Evolutionary conservation across 2,797 vertebrate genomes (phyloP).

Genomic region (Siniperca obscura): DNA sequence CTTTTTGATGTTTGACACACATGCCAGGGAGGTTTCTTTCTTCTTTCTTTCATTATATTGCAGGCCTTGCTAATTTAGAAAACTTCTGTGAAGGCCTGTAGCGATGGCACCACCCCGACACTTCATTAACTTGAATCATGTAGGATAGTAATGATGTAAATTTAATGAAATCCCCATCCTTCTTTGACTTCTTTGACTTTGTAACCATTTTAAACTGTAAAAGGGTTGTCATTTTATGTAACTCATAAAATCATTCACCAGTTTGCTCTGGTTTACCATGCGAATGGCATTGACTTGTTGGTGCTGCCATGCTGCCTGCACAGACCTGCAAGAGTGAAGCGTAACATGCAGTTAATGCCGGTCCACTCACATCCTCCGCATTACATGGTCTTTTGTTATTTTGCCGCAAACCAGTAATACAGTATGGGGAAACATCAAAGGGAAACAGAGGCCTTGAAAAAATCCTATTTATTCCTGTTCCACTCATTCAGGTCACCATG

Average conservation of each 20-base stretch:
- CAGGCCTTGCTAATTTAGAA: constrained; percentile 70
- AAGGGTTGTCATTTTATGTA: constrained; percentile 22
- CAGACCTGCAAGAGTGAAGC: constrained; percentile 34
- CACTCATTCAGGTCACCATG: constrained; percentile 27
- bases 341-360: constrained; percentile 19
- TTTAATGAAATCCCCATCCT: constrained; percentile 52
- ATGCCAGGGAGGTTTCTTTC: constrained; percentile 60
- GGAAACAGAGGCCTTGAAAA: constrained; percentile 42
- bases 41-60: constrained; percentile 60
- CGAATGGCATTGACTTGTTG: constrained; percentile 38
- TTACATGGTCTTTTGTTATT: constrained; percentile 71
- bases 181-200: constrained; percentile 26
- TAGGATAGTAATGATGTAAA: constrained; percentile 36
- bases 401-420: constrained; percentile 62
- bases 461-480: background rate
- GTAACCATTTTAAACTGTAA: constrained; percentile 39
- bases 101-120: constrained; percentile 43
- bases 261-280: constrained; percentile 40
- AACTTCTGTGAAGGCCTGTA: constrained; percentile 61
- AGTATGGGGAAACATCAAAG: constrained; percentile 72
- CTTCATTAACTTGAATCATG: constrained; percentile 53
- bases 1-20: constrained; percentile 76
- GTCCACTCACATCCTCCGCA: constrained; percentile 31
- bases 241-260: constrained; percentile 16
- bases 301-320: constrained; percentile 21